phyloP scores from a whole-genome alignment of 2,113 vertebrate species.

The Oreochromis tanganicae region DNA sequence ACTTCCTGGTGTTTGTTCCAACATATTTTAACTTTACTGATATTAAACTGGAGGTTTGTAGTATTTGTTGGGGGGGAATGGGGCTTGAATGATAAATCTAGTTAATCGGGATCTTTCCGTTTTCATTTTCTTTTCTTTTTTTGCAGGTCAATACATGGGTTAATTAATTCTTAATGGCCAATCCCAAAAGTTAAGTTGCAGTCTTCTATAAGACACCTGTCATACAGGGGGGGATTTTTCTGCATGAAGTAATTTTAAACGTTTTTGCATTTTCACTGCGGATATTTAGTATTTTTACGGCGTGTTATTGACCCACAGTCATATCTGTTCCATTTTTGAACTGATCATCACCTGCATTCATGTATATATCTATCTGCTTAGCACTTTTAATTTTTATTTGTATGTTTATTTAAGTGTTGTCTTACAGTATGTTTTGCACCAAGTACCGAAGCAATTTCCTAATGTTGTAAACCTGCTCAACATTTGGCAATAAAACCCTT shows the following conservation, averaged over 20 bases:
- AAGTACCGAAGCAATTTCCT: rapidly evolving
- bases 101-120: neutral
- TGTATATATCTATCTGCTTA: neutral
- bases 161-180: neutral
- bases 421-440: neutral
- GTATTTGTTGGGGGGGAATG: neutral
- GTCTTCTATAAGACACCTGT: neutral
- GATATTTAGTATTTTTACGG: neutral
- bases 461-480: neutral
- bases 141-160: neutral
- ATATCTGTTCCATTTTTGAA: neutral
- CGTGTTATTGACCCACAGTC: neutral
- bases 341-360: neutral
- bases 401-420: neutral
- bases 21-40: neutral
- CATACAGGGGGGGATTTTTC: neutral
- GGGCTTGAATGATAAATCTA: neutral
- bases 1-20: neutral
- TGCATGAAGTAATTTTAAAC: neutral
- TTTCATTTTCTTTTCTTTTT: neutral
- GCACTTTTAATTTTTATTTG: neutral
- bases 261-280: neutral
- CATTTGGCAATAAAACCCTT: neutral
- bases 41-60: neutral
- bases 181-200: rapidly evolving